Percentiles rank a stretch among this genome's conserved stretches.
Conservation (phyloP, 2,888 invertebrate species). For the Cosmorhoe ocellata region DNA sequence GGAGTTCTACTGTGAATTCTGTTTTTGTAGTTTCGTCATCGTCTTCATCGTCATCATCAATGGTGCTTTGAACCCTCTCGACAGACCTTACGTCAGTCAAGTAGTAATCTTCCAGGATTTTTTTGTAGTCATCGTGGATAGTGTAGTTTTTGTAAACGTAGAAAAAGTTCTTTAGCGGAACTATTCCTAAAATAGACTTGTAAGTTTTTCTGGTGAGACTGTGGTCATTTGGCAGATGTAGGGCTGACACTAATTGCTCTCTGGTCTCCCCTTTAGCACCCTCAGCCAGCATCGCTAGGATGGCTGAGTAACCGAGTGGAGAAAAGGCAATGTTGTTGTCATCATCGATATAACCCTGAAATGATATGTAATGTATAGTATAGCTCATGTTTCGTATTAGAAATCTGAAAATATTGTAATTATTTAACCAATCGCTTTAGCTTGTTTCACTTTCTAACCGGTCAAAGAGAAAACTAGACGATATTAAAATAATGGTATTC, state of each 20-base stretch:
- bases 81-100: conserved; percentile 84
- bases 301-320: conserved; percentile 84
- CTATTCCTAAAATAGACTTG: conserved; percentile 63
- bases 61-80: conserved; percentile 54
- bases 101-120: conserved; percentile 82
- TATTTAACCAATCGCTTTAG: background rate
- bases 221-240: conserved; percentile 80
- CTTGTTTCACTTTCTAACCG: conserved; percentile 15
- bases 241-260: conserved; percentile 79
- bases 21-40: conserved; percentile 50
- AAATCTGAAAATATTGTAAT: conserved; percentile 6
- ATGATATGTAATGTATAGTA: background rate
- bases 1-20: conserved; percentile 56
- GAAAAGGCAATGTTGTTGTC: conserved; percentile 84
- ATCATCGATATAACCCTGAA: conserved; percentile 79
- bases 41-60: conserved; percentile 50
- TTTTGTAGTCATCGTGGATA: conserved; percentile 82
- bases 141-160: conserved; percentile 86
- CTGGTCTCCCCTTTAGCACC: conserved; percentile 84
- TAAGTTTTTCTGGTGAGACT: conserved; percentile 72
- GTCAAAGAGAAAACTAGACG: conserved; percentile 12
- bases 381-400: too few species aligned
- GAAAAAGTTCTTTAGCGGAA: conserved; percentile 84
- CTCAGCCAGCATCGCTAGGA: conserved; percentile 84
- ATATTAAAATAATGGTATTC: background rate